Evolutionary conservation across 1,140 invertebrate species (phyloP).

Genomic region (Cydia fagiglandana): DNA sequence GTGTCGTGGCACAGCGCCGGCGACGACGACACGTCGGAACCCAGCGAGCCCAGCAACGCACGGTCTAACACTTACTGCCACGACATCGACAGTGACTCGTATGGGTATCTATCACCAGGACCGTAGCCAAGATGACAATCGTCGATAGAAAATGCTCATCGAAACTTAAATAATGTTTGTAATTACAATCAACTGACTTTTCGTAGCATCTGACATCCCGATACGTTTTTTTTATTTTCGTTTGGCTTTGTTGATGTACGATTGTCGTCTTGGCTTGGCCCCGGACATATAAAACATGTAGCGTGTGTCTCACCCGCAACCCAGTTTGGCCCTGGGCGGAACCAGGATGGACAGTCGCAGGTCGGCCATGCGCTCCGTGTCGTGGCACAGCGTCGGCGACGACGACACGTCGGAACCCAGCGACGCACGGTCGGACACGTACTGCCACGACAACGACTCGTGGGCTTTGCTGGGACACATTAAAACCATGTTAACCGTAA

Average conservation of each 20-base stretch:
- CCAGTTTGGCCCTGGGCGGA: constrained; percentile 83
- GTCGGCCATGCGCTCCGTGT: constrained; percentile 72
- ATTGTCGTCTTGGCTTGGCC: no score
- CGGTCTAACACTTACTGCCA: constrained; percentile 87
- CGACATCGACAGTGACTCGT: constrained; percentile 85
- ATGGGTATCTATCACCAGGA: constrained; percentile 74
- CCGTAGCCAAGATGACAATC: no score
- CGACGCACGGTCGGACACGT: constrained; percentile 81
- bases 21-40: constrained; percentile 68
- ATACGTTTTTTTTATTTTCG: no score
- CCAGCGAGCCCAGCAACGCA: constrained; percentile 45
- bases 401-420: constrained; percentile 68
- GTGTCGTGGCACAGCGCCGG: constrained; percentile 70
- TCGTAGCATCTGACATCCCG: no score
- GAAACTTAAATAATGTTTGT: no score
- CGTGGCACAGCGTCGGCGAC: constrained; percentile 70
- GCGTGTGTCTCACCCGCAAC: constrained; percentile 80
- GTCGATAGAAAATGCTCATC: no score
- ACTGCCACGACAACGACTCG: constrained; percentile 88
- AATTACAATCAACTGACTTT: no score
- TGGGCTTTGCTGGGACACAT: constrained; percentile 75
- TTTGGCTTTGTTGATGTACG: no score
- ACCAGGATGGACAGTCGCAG: constrained; percentile 83
- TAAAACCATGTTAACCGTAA: background rate
- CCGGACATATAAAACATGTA: no score